Percentiles rank a stretch among this genome's conserved stretches.
These are phyloP conservation scores for Ganaspis brasiliensis DNA, from an alignment of 2,888 invertebrate genomes.

Conservation along the genomic window DNA sequence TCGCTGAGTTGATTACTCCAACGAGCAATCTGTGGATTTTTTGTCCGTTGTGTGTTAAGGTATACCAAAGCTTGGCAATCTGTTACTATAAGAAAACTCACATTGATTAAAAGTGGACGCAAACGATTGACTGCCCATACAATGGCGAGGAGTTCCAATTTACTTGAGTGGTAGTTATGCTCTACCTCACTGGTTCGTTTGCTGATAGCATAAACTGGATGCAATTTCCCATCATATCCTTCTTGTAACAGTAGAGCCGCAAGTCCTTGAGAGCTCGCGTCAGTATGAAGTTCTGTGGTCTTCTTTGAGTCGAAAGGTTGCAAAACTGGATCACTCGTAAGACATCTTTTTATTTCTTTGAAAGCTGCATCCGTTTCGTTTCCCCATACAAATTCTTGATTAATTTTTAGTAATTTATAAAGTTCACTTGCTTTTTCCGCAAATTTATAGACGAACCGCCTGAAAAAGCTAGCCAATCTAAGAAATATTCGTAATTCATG, in stretches of 20 bases:
- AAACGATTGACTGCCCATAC: neutral
- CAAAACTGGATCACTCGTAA: slow-evolving; percentile 25
- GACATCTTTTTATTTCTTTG: neutral
- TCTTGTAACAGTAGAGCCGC: slow-evolving; percentile 50
- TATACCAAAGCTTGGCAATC: slow-evolving; percentile 26
- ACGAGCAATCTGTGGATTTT: slow-evolving; percentile 45
- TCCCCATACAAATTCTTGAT: neutral
- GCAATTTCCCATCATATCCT: slow-evolving; percentile 52
- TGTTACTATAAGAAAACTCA: neutral
- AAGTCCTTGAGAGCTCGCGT: slow-evolving; percentile 7
- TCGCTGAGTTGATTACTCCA: slow-evolving; percentile 40
- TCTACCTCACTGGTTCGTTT: slow-evolving; percentile 62
- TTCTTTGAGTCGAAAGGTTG: slow-evolving; percentile 20
- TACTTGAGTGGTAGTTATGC: slow-evolving; percentile 61
- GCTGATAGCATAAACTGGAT: slow-evolving; percentile 60
- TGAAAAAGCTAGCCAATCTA: slow-evolving; percentile 27
- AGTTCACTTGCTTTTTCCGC: neutral
- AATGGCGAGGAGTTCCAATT: slow-evolving; percentile 27
- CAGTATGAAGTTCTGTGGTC: slow-evolving; percentile 38
- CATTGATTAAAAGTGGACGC: neutral
- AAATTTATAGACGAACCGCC: slow-evolving; percentile 25
- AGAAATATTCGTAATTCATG: slow-evolving; percentile 35
- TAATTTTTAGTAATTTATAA: neutral
- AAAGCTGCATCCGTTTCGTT: neutral
- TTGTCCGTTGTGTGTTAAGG: slow-evolving; percentile 40